These are phyloP conservation scores for Melipona beecheii DNA, from an alignment of 2,888 invertebrate genomes.

Conservation along the genomic window DNA sequence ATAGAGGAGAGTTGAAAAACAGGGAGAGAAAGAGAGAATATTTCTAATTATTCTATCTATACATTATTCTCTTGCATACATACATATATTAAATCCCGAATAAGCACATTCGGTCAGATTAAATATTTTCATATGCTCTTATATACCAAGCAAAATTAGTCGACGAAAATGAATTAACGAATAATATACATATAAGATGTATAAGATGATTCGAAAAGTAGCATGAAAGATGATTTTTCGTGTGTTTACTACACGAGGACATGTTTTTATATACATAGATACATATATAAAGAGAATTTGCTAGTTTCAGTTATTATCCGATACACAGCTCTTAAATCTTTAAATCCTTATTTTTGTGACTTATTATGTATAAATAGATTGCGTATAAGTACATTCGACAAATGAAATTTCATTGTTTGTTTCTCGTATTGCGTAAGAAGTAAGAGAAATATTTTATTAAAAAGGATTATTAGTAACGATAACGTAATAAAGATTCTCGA, in stretches of 20 bases:
- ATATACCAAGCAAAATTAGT: not conserved
- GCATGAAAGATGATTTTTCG: not conserved
- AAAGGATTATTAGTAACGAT: not conserved
- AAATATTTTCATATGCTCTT: conserved; percentile 8
- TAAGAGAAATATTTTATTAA: not conserved
- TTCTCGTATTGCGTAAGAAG: not conserved
- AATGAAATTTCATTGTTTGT: not conserved
- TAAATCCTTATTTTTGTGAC: not conserved
- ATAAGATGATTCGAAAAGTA: not conserved
- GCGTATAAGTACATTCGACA: not conserved
- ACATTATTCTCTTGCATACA: not conserved
- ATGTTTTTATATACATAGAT: conserved; percentile 2
- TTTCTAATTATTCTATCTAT: conserved; percentile 5
- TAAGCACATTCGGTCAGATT: not conserved
- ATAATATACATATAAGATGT: not conserved
- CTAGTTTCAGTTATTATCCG: not conserved
- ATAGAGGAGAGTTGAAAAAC: not conserved
- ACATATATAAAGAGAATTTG: no score
- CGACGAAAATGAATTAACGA: not conserved
- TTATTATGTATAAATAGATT: not conserved
- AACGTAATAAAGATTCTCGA: not conserved
- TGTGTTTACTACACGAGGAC: not conserved
- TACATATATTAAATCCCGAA: not conserved
- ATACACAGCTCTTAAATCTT: not conserved
- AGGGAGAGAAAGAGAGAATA: not conserved